Evolutionary conservation across 1,140 invertebrate species (phyloP), one percentile per base, ranked within the genome.

Genomic region (Microplitis demolitor): DNA sequence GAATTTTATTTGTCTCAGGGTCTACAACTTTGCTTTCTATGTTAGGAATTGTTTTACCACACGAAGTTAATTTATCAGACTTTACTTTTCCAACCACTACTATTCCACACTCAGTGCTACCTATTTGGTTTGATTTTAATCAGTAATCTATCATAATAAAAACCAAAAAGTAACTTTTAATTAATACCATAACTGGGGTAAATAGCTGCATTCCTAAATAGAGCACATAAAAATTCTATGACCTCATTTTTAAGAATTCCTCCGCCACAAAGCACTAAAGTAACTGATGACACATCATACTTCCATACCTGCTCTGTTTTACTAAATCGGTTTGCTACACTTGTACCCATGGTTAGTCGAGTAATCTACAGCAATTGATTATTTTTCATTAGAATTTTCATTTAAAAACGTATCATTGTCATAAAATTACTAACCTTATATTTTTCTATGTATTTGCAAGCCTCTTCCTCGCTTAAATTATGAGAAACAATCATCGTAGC

Each of bases 211-310:
- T 78, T 50, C 3, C 76, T 72, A 34, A 84, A 73, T 2, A 31
- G 3, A 4, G 63, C 34, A 14, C 45, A 51, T 0, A 80, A n/a
- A 31, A 74, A 37, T 34, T 77, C 45, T 4, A 80, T 62, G 3
- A 72, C 60, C 11, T 79, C 74, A 14, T 14, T 1, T n/a, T 76
- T 77, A 5, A 85, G 64, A 16, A 81, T 79, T 3, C 87, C 81
- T n/a, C 87, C 85, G 4, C 83, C 83, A 3, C 74, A 56, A 1
- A 75, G 4, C 0, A 83, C 3, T 4, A 11, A 1, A 34, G 72
- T 67, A 2, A 85, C 11, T 8, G 79, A 78, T 1, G 78, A 71
- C 1, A 83, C 45, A 64, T 84, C 73, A 58, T 82, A 80, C 3
- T 78, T 76, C 0, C 35, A 4, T 13, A 74, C 1, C 1, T 63